Evolutionary conservation across 2,888 invertebrate genomes (phyloP).

Genomic region (Altica lythri): DNA sequence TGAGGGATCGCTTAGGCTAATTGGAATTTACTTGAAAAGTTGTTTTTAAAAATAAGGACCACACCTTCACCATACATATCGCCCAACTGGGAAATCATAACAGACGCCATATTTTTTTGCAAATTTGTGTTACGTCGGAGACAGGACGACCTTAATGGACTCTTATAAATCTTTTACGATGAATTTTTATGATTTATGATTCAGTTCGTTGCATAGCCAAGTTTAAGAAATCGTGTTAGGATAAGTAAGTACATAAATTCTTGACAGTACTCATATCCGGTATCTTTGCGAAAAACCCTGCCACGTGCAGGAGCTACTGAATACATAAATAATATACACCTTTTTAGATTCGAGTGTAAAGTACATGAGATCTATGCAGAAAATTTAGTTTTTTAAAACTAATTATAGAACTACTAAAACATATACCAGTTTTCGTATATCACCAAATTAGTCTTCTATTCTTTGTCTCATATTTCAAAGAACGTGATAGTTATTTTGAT

Average conservation of each 20-base stretch:
- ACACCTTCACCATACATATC: constrained; percentile 39
- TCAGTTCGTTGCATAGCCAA: constrained; percentile 6
- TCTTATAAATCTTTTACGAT: constrained; percentile 38
- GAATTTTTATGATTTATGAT: constrained; percentile 40
- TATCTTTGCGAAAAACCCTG: too few species aligned
- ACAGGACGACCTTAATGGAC: constrained; percentile 37
- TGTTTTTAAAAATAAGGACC: constrained; percentile 47
- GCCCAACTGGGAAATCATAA: constrained; percentile 51
- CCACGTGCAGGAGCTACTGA: too few species aligned
- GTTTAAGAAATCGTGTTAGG: constrained; percentile 12
- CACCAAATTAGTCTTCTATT: too few species aligned
- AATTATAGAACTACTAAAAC: too few species aligned
- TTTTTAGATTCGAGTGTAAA: too few species aligned
- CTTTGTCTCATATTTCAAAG: too few species aligned
- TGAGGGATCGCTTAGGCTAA: constrained; percentile 12
- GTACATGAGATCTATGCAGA: too few species aligned
- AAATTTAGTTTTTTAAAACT: too few species aligned
- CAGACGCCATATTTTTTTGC: constrained; percentile 48
- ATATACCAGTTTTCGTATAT: too few species aligned
- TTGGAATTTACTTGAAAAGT: constrained; percentile 24
- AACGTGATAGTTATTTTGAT: too few species aligned
- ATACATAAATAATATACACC: too few species aligned
- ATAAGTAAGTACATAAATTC: constrained; percentile 16
- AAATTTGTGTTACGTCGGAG: constrained; percentile 38
- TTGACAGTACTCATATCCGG: constrained; percentile 2